Conservation (phyloP, 2,797 vertebrate genomes). For the Ctenopoma multispine region DNA sequence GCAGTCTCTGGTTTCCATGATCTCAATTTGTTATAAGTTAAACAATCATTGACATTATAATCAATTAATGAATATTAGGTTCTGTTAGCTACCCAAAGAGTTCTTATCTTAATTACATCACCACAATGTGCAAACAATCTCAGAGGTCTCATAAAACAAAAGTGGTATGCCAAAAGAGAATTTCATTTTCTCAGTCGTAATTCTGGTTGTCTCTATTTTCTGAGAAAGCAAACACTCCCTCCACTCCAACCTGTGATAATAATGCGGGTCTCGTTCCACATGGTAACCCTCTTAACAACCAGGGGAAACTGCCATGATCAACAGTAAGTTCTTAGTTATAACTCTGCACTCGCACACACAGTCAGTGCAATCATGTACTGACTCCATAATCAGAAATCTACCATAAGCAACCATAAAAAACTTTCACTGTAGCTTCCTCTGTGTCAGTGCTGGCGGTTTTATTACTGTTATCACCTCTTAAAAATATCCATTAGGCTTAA, state of each 20-base stretch:
- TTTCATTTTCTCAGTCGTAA: slow-evolving; percentile 6
- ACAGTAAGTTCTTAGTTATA: slow-evolving; percentile 1
- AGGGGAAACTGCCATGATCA: slow-evolving; percentile 2
- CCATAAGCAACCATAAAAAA: not conserved
- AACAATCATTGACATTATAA: slow-evolving; percentile 9
- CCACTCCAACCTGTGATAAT: slow-evolving; percentile 11
- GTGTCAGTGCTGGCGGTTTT: not conserved
- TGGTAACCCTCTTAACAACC: slow-evolving; percentile 19
- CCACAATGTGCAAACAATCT: not conserved
- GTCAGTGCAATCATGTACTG: not conserved
- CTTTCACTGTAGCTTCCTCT: not conserved
- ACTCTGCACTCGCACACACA: not conserved
- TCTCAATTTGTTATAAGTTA: not conserved
- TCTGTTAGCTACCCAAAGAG: too few relatives aligned
- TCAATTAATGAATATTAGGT: slow-evolving; percentile 4
- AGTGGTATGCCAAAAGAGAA: slow-evolving; percentile 9
- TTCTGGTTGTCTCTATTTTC: slow-evolving; percentile 13
- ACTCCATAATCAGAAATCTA: slow-evolving; percentile 5
- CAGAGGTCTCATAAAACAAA: not conserved
- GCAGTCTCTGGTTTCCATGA: slow-evolving; percentile 9
- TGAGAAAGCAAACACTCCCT: not conserved
- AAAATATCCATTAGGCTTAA: not conserved
- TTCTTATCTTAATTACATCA: not conserved
- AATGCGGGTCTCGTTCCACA: not conserved
- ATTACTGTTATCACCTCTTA: not conserved